These are phyloP conservation scores for Xiphophorus couchianus DNA, from an alignment of 2,113 vertebrate species.

Conservation along the genomic window DNA sequence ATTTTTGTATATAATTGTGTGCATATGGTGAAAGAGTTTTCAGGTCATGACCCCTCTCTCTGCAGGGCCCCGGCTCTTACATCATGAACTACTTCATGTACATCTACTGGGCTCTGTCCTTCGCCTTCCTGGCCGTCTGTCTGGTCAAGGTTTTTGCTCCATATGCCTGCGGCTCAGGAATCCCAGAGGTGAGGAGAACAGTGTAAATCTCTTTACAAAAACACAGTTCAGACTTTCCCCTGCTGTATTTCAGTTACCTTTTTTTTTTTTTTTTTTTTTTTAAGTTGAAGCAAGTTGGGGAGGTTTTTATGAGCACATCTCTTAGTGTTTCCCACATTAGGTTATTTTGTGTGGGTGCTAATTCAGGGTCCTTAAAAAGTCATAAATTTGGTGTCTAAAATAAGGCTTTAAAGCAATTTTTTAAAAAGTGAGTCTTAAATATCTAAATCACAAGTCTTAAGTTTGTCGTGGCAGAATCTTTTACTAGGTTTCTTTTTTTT, in stretches of 20 bases:
- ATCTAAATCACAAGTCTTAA: too few species aligned
- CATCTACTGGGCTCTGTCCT: slow-evolving; percentile 96
- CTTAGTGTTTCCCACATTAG: neutral
- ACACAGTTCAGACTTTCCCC: neutral
- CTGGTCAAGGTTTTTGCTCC: slow-evolving; percentile 97
- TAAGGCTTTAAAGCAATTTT: too few species aligned
- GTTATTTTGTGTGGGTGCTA: neutral
- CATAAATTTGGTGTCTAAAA: too few species aligned
- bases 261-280: too few species aligned
- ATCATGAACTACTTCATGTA: slow-evolving; percentile 99
- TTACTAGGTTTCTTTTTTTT: too few species aligned
- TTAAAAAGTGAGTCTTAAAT: too few species aligned
- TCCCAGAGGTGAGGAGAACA: slow-evolving; percentile 89
- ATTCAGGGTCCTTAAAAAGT: too few species aligned
- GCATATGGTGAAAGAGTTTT: neutral
- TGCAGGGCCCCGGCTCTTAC: slow-evolving; percentile 95
- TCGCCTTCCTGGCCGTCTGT: slow-evolving; percentile 95
- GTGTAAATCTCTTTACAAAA: neutral
- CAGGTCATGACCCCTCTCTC: neutral
- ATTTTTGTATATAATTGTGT: neutral
- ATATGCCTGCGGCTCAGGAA: slow-evolving; percentile 97
- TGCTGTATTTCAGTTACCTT: too few species aligned
- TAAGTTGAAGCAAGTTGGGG: too few species aligned
- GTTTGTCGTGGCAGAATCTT: too few species aligned
- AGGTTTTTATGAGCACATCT: too few species aligned